Base-by-base conservation (phyloP, 2,797 vertebrate genomes). In the Crocidura indochinensis region DNA sequence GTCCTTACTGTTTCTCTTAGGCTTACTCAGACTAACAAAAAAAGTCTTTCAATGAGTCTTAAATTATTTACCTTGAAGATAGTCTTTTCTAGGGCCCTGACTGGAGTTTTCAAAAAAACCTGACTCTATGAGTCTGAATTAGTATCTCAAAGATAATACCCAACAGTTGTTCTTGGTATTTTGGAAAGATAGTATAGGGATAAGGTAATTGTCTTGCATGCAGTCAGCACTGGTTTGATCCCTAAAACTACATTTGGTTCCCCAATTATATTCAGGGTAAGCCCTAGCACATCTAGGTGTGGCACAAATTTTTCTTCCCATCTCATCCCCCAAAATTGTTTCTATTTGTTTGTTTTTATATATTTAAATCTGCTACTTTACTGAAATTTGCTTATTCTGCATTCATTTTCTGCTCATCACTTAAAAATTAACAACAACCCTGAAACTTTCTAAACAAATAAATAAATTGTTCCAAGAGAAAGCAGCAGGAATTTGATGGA, bases 391-490 rank as follows among this genome's bases (percentile, higher is more conserved):
- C 26, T 90, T 77, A 62, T 84, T 38, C 67, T 60, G 2, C 0
- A 46, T 85, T 82, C 69, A 17, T n/a, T 71, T 64, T 87, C 65
- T 92, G 19, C 79, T 90, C 90, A 31, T 84, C 86, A 71, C 6
- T 44, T 51, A 53, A 72, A 64, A 0, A 10, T 44, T 49, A 89
- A 46, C 10, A 93, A 47, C 84, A 47, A 38, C 69, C 88, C 85
- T 95, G 49, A 75, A 93, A 94, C 19, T 38, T 84, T 95, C 94
- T 87, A 92, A 27, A 56, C 60, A 94, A 96, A 76, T 14, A 87
- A 78, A 78, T 17, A 89, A 71, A 47, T 47, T 79, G 90, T 94
- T 96, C 29, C 29, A 83, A 75, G 68, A 96, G 6, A 8, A 83
- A 72, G 46, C 60, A 89, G 77, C 84, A 94, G 67, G 84, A 95